Conservation (phyloP, 2,888 invertebrate genomes). For the Cantharis rufa region DNA sequence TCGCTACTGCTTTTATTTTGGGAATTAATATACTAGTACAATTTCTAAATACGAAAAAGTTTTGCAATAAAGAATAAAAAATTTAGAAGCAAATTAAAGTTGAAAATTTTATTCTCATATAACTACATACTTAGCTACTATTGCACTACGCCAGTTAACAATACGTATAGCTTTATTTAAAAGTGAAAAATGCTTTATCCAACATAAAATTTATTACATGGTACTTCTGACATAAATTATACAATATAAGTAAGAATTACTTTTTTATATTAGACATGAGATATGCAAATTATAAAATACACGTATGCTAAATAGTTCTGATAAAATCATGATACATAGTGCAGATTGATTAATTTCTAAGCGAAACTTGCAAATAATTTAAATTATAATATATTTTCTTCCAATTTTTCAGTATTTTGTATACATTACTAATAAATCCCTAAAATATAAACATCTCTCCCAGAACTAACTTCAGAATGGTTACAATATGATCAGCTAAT, state of each 20-base stretch:
- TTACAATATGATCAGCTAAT: background rate
- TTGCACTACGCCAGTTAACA: background rate
- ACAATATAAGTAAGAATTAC: background rate
- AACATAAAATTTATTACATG: background rate
- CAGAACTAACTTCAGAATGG: background rate
- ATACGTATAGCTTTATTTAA: background rate
- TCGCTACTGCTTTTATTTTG: background rate
- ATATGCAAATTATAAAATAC: constrained; percentile 5
- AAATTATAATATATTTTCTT: background rate
- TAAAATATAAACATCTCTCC: background rate
- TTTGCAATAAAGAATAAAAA: background rate
- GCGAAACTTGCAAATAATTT: background rate
- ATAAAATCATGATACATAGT: constrained; percentile 2
- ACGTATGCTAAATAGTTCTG: background rate
- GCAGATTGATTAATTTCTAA: background rate
- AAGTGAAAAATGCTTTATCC: background rate
- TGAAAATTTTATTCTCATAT: background rate
- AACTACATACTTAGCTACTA: background rate
- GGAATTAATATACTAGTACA: background rate
- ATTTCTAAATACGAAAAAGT: background rate
- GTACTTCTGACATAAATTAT: constrained; percentile 1
- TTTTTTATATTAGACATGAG: constrained; percentile 4
- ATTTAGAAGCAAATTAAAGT: background rate
- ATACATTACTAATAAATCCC: background rate
- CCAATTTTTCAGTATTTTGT: background rate